phyloP scores from a whole-genome alignment of 2,888 invertebrate genomes.

The Lysandra coridon region DNA sequence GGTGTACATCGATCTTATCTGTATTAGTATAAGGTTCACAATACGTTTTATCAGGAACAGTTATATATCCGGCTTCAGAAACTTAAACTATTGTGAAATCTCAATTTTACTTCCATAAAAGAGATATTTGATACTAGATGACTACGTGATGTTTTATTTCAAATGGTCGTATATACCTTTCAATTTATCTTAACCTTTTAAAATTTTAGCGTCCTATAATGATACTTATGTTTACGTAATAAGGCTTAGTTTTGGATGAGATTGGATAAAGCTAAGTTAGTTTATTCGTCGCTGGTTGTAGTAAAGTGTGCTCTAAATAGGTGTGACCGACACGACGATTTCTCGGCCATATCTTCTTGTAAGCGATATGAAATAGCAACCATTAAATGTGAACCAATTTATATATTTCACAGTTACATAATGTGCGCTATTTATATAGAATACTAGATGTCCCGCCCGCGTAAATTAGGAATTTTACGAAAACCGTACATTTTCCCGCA shows the following conservation, averaged over 20 bases:
- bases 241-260: constrained; percentile 15
- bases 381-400: constrained; percentile 38
- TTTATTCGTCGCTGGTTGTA: background rate
- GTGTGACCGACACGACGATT: constrained; percentile 44
- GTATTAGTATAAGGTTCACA: background rate
- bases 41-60: background rate
- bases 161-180: constrained; percentile 34
- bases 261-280: background rate
- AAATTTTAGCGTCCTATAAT: constrained; percentile 15
- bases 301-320: constrained; percentile 44
- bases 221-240: background rate
- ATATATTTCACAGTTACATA: constrained; percentile 36
- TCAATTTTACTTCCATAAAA: constrained; percentile 11
- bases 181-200: background rate
- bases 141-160: constrained; percentile 43
- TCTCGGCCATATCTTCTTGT: constrained; percentile 44
- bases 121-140: constrained; percentile 5
- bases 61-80: background rate
- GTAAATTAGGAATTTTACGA: too few relatives aligned
- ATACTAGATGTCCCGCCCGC: too few relatives aligned
- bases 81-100: background rate
- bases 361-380: constrained; percentile 42
- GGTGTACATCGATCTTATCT: background rate
- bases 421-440: background rate
- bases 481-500: too few relatives aligned